Conservation (phyloP, 2,797 vertebrate genomes). For the Ciconia nigra region DNA sequence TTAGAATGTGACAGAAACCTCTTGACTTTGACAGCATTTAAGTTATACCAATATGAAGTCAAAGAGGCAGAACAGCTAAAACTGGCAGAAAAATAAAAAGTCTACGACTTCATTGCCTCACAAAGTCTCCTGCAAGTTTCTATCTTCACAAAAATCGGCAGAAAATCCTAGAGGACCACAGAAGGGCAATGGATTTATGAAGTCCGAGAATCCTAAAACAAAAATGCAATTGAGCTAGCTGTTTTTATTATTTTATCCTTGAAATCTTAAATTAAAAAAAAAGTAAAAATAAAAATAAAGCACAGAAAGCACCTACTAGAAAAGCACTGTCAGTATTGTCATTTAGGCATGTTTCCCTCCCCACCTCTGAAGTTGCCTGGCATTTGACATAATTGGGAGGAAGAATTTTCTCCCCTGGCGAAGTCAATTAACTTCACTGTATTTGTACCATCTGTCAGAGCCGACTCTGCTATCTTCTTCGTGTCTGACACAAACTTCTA, state of each 20-base stretch:
- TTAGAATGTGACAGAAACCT: background rate
- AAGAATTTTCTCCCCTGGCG: conserved; percentile 40
- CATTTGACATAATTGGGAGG: background rate
- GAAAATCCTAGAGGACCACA: background rate
- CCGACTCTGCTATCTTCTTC: background rate
- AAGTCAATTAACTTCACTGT: conserved; percentile 27
- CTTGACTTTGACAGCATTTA: background rate
- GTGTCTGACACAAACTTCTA: conserved; percentile 1
- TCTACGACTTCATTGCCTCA: background rate
- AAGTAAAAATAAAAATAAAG: background rate
- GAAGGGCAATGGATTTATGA: background rate
- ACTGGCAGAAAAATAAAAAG: background rate
- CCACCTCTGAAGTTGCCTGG: background rate
- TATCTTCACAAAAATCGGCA: background rate
- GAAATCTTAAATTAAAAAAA: background rate
- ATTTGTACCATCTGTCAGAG: conserved; percentile 1
- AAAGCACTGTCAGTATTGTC: background rate
- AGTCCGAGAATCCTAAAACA: background rate
- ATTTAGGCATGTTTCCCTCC: background rate
- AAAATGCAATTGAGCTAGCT: background rate
- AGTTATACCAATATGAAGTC: background rate
- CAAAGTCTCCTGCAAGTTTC: background rate
- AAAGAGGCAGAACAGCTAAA: background rate
- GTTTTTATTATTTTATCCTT: background rate
- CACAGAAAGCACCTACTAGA: background rate